Evolutionary conservation across 1,140 invertebrate genomes (phyloP).

Genomic region (Condylostylus longicornis): DNA sequence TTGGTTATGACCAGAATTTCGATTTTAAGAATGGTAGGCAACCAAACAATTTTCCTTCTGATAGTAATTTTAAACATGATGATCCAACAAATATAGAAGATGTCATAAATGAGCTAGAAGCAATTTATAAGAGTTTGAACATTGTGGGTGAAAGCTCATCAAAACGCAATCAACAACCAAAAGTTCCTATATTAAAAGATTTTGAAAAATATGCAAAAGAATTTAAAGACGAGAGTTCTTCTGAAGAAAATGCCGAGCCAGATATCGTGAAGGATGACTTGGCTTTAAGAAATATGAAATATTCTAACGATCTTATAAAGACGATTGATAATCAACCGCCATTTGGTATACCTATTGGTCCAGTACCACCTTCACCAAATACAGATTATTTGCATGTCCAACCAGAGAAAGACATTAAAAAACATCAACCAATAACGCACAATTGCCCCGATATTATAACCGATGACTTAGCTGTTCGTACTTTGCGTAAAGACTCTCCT

Average conservation of each 20-base stretch:
- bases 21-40: no score
- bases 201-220: conserved; percentile 26
- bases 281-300: conserved; percentile 59
- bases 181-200: conserved; percentile 32
- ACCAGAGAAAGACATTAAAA: conserved; percentile 33
- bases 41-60: not conserved
- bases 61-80: no score
- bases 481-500: conserved; percentile 58
- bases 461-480: conserved; percentile 74
- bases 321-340: conserved; percentile 67
- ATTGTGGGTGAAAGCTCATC: conserved; percentile 47
- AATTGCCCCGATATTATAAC: conserved; percentile 63
- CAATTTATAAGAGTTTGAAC: conserved; percentile 70
- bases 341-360: conserved; percentile 75
- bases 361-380: conserved; percentile 49
- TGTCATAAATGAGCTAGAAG: conserved; percentile 72
- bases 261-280: conserved; percentile 72
- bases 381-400: conserved; percentile 70
- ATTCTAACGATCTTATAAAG: conserved; percentile 55
- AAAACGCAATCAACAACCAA: conserved; percentile 51
- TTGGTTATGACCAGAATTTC: no score
- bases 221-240: conserved; percentile 22
- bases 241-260: conserved; percentile 47
- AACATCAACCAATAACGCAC: no score
- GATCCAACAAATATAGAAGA: conserved; percentile 69